Evolutionary conservation across 2,888 invertebrate genomes (phyloP).

Genomic region (Blera fallax): DNA sequence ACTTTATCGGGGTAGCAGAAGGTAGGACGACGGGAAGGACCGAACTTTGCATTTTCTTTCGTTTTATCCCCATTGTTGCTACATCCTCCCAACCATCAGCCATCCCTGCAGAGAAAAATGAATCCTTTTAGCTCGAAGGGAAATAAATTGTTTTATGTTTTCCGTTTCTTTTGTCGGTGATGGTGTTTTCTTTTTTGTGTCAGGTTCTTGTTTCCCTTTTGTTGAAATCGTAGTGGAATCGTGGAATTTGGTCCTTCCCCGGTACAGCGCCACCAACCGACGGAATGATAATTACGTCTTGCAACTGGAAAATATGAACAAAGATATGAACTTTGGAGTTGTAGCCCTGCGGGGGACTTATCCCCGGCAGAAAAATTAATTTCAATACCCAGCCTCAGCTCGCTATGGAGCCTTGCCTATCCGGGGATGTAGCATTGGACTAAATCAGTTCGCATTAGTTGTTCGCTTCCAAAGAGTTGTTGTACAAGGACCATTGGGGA

Average conservation of each 20-base stretch:
- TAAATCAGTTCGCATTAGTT: neutral
- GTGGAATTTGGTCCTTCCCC: neutral
- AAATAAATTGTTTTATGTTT: constrained; percentile 69
- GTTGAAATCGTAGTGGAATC: neutral
- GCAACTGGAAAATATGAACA: constrained; percentile 7
- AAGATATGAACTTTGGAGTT: constrained; percentile 21
- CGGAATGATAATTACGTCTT: constrained; percentile 51
- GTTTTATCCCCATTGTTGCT: constrained; percentile 34
- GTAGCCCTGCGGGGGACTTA: constrained; percentile 41
- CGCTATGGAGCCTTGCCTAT: neutral
- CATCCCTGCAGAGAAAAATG: neutral
- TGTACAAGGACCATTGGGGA: too few relatives aligned
- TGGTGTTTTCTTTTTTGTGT: constrained; percentile 1
- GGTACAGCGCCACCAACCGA: constrained; percentile 8
- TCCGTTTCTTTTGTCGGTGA: constrained; percentile 45
- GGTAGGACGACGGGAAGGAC: neutral
- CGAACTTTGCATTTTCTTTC: constrained; percentile 44
- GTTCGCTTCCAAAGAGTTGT: too few relatives aligned
- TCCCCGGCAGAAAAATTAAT: constrained; percentile 50
- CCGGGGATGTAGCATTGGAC: neutral
- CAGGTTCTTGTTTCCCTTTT: neutral
- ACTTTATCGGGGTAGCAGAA: constrained; percentile 44
- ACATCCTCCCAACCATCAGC: neutral
- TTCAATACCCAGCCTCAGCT: constrained; percentile 10
- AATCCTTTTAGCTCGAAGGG: constrained; percentile 61